Percentiles rank a stretch among this genome's conserved stretches.
These are phyloP conservation scores for Phrynosoma platyrhinos DNA, from an alignment of 2,113 vertebrate genomes.

Conservation along the genomic window DNA sequence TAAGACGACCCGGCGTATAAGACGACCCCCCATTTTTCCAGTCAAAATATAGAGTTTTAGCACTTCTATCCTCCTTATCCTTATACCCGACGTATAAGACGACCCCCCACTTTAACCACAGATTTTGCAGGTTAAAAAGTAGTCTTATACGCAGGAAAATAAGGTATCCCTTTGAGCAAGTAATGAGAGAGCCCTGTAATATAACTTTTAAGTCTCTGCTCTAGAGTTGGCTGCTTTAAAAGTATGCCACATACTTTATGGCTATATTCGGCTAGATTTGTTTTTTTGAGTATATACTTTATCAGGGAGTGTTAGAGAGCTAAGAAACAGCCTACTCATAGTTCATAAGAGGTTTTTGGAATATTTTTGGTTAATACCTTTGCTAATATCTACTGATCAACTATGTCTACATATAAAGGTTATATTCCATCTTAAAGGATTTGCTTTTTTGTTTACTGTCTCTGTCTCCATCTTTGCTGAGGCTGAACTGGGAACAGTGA, in stretches of 20 bases:
- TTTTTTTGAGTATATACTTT: too few relatives aligned
- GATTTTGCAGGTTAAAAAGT: too few relatives aligned
- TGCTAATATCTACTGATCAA: accelerated
- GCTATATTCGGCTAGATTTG: too few relatives aligned
- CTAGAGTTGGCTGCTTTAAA: too few relatives aligned
- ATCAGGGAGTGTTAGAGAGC: neutral
- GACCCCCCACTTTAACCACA: too few relatives aligned
- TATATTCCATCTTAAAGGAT: neutral
- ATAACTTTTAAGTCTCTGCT: neutral
- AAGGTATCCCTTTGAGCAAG: neutral
- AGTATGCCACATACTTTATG: too few relatives aligned
- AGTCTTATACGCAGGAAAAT: too few relatives aligned
- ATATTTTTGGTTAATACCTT: neutral
- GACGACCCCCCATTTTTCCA: too few relatives aligned
- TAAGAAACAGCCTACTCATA: neutral
- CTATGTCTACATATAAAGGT: constrained; percentile 2
- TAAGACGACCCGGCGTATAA: too few relatives aligned
- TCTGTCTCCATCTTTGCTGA: constrained; percentile 35
- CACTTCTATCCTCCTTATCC: too few relatives aligned
- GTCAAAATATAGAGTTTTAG: too few relatives aligned
- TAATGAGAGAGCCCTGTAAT: neutral
- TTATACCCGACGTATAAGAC: too few relatives aligned
- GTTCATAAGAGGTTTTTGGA: neutral
- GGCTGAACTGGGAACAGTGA: neutral
- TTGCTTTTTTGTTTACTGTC: neutral